Evolutionary conservation across 37 sponge, comb jelly and placozoan genomes (phyloP).

Genomic region (Diacarnus erythraeanus): DNA sequence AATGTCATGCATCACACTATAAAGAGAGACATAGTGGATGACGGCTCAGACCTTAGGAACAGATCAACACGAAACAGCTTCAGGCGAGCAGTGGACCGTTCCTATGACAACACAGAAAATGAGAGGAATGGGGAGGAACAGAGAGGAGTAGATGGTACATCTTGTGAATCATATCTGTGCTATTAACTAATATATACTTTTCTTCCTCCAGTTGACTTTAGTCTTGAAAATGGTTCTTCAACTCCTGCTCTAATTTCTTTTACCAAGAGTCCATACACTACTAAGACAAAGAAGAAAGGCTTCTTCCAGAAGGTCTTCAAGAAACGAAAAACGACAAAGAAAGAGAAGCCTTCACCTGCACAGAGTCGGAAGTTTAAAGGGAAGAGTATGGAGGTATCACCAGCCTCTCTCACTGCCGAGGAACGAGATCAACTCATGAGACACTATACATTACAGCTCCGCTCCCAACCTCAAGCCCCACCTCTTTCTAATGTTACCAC

Average conservation of each 20-base stretch:
- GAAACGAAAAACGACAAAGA: slow-evolving; percentile 16
- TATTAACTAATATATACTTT: background rate
- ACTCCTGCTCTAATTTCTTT: slow-evolving; percentile 38
- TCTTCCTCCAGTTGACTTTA: slow-evolving; percentile 3
- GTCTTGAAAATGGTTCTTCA: background rate
- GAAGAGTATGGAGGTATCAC: slow-evolving; percentile 3
- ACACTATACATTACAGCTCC: background rate
- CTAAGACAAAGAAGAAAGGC: slow-evolving; percentile 34
- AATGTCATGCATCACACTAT: slow-evolving; percentile 54
- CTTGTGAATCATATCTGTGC: background rate
- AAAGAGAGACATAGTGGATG: slow-evolving; percentile 34
- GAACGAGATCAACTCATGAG: slow-evolving; percentile 5
- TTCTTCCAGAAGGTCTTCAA: slow-evolving; percentile 39
- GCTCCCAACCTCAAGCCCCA: background rate
- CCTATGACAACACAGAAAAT: slow-evolving; percentile 6
- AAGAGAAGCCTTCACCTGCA: background rate
- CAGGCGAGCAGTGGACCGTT: slow-evolving; percentile 46
- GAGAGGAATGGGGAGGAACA: slow-evolving; percentile 1
- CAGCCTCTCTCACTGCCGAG: slow-evolving; percentile 14
- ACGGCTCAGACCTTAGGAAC: slow-evolving; percentile 17
- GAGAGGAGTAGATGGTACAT: slow-evolving; percentile 38
- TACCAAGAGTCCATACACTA: slow-evolving; percentile 32
- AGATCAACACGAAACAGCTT: slow-evolving; percentile 42
- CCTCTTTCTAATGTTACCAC: background rate
- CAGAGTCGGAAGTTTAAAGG: background rate